Evolutionary conservation across 2,113 vertebrate genomes (phyloP).

Genomic region (Aramus guarauna): DNA sequence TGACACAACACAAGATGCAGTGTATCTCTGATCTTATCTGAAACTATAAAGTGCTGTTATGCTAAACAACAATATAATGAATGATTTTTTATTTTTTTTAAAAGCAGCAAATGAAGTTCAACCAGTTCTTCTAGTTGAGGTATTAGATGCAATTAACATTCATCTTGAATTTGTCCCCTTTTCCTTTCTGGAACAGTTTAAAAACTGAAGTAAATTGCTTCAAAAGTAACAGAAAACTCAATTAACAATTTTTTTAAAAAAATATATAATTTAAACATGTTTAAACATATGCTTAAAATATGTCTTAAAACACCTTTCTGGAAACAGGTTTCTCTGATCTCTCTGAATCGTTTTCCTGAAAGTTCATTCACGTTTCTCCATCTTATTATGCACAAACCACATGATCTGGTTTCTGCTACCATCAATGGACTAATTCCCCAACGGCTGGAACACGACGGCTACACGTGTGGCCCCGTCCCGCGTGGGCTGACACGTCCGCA

Average conservation of each 20-base stretch:
- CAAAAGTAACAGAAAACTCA: not conserved
- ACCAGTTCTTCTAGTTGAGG: conserved; percentile 39
- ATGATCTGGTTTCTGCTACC: not conserved
- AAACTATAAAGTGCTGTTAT: not conserved
- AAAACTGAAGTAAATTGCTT: not conserved
- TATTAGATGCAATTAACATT: not conserved
- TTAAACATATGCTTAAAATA: not conserved
- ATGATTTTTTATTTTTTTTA: not conserved
- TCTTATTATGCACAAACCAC: not conserved
- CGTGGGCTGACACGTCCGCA: rapidly evolving
- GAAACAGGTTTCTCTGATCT: not conserved
- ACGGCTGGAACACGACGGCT: not conserved
- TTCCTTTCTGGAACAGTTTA: not conserved
- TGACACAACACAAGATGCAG: not conserved
- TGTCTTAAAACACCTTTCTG: not conserved
- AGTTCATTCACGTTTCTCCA: not conserved
- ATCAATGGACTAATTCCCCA: not conserved
- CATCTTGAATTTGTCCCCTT: not conserved
- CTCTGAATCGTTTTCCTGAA: not conserved
- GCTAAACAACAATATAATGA: conserved; percentile 28
- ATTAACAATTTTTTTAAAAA: not conserved
- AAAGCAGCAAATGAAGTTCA: not conserved
- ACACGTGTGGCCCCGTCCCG: not conserved
- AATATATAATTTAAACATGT: not conserved
- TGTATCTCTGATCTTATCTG: conserved; percentile 32